Evolutionary conservation across 2,888 invertebrate genomes (phyloP).

Genomic region (Parasteatoda lunata): DNA sequence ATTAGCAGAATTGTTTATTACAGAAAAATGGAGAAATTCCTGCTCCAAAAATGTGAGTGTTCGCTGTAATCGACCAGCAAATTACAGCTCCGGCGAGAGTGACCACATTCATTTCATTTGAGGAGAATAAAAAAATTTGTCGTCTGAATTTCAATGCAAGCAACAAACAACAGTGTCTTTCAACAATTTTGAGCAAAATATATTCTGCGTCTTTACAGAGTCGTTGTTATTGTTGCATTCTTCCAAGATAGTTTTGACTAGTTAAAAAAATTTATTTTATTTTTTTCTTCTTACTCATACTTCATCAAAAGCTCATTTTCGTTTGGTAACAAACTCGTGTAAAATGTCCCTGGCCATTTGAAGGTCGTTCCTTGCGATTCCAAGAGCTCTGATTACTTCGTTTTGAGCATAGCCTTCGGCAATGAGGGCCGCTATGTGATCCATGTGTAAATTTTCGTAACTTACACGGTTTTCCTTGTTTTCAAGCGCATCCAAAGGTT

Average conservation of each 20-base stretch:
- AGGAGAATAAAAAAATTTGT: constrained; percentile 4
- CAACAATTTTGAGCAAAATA: constrained; percentile 9
- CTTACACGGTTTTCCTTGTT: constrained; percentile 71
- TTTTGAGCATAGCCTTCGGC: constrained; percentile 93
- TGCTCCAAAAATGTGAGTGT: background rate
- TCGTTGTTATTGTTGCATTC: constrained; percentile 11
- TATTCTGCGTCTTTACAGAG: constrained; percentile 16
- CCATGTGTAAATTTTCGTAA: constrained; percentile 92
- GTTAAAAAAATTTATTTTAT: constrained; percentile 49
- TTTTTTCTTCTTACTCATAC: constrained; percentile 3
- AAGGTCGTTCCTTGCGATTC: constrained; percentile 93
- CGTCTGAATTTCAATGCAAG: constrained; percentile 21
- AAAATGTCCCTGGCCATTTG: constrained; percentile 97
- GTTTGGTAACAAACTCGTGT: constrained; percentile 87
- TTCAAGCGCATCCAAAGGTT: constrained; percentile 69
- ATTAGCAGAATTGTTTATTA: background rate
- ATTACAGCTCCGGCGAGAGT: background rate
- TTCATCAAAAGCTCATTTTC: constrained; percentile 56
- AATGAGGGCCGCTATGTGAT: constrained; percentile 90
- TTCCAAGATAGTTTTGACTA: constrained; percentile 57
- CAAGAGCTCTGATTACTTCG: constrained; percentile 91
- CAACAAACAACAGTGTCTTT: constrained; percentile 27
- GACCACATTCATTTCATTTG: constrained; percentile 1
- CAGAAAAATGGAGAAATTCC: background rate
- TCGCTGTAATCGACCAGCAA: constrained; percentile 5